Evolutionary conservation across 2,113 vertebrate genomes (phyloP).

Genomic region (Maccullochella peelii): DNA sequence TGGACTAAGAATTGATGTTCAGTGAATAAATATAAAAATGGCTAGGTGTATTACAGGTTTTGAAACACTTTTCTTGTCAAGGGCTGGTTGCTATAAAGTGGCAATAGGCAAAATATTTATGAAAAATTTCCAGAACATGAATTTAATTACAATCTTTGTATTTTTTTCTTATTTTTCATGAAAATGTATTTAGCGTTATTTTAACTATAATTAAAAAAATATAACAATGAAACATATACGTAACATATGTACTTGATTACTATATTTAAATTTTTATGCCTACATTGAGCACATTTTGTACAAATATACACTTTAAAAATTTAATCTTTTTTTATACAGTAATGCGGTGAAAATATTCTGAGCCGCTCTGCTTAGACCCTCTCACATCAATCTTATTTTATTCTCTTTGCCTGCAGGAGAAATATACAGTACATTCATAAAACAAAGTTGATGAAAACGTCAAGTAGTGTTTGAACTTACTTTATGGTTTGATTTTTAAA

Average conservation of each 20-base stretch:
- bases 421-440: slow-evolving; percentile 17
- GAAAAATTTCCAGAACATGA: slow-evolving; percentile 11
- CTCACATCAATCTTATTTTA: slow-evolving; percentile 42
- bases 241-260: slow-evolving; percentile 11
- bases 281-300: slow-evolving; percentile 20
- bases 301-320: slow-evolving; percentile 2
- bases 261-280: slow-evolving; percentile 18
- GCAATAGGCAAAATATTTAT: slow-evolving; percentile 1
- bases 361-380: background rate
- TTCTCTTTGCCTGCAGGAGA: slow-evolving; percentile 25
- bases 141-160: slow-evolving; percentile 4
- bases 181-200: slow-evolving; percentile 56
- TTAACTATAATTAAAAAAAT: slow-evolving; percentile 23
- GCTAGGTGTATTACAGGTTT: slow-evolving; percentile 11
- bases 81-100: background rate
- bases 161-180: slow-evolving; percentile 19
- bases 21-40: slow-evolving; percentile 29
- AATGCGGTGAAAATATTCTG: slow-evolving; percentile 5
- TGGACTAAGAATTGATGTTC: slow-evolving; percentile 12
- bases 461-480: slow-evolving; percentile 47
- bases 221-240: slow-evolving; percentile 2
- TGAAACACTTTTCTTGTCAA: slow-evolving; percentile 24
- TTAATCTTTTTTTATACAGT: slow-evolving; percentile 9
- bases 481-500: slow-evolving; percentile 35
- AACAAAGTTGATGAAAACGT: slow-evolving; percentile 52